Evolutionary conservation across 2,797 vertebrate genomes (phyloP), one percentile per base, ranked within the genome.

Genomic region (Geotrypetes seraphini): DNA sequence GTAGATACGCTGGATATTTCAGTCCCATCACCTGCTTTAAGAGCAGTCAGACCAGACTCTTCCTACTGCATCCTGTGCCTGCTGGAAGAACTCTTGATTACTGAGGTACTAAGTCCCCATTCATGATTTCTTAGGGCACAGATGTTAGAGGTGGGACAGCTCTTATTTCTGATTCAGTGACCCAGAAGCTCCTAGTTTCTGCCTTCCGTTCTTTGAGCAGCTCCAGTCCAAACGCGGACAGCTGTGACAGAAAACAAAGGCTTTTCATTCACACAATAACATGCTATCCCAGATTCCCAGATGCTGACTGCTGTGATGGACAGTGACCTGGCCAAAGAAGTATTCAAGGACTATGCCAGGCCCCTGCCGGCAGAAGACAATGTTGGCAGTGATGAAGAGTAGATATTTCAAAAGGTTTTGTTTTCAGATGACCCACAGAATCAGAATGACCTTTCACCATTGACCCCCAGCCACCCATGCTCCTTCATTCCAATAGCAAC

Each of bases 341-440:
- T 64, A 60, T 65, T 45, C 55, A 66, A 53, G 71, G 76, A 67
- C 71, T 35, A 77, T 82, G 78, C 79, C 79, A 79, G 78, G 76
- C 73, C 67, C 81, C 81, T 60, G 73, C 73, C 79, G 79, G 77
- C 77, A 73, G 69, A 53, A 67, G 66, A 74, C 78, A 81, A 82
- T 81, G 72, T 83, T 76, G 71, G 73, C 77, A 73, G 75, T 83
- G 79, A 84, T 82, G 77, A 71, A 84, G 76, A 74, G 78, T 77
- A 75, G 71, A 60, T 64, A 69, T 78, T 80, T 81, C 73, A 77
- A 82, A 79, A 74, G 66, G 71, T 77, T 79, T 75, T 79, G 68
- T 83, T 80, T 73, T 69, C 21, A 12, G 22, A 45, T 81, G 77
- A 79, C 75, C 78, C 61, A 55, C 63, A 36, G 56, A 69, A 72